A percentile compares a stretch with the other conserved stretches of the same genome.
These are phyloP conservation scores for Ophonus ardosiacus DNA, from an alignment of 2,888 invertebrate species.

Conservation along the genomic window DNA sequence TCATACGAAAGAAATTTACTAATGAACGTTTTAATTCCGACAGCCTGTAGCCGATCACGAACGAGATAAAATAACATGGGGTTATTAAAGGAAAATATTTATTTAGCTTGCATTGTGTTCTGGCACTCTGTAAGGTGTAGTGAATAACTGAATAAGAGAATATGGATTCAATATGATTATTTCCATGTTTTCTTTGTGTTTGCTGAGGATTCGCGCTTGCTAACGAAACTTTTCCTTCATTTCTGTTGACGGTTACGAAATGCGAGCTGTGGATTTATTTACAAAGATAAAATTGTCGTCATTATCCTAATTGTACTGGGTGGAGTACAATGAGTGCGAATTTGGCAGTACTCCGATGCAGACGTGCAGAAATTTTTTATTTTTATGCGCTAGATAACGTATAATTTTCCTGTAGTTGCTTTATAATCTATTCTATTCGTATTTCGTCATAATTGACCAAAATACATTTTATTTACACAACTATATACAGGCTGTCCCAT, in stretches of 20 bases:
- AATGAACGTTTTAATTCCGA: background rate
- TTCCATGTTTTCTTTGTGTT: slow-evolving; percentile 55
- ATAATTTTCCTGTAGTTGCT: background rate
- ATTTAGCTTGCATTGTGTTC: slow-evolving; percentile 19
- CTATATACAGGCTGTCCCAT: no score
- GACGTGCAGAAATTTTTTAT: background rate
- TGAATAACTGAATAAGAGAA: slow-evolving; percentile 29
- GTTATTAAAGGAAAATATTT: slow-evolving; percentile 47
- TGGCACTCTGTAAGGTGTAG: background rate
- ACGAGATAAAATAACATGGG: background rate
- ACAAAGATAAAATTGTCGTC: slow-evolving; percentile 58
- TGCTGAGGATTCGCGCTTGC: background rate
- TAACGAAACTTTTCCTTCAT: slow-evolving; percentile 46
- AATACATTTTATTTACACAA: no score
- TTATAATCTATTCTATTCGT: background rate
- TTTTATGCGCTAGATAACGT: background rate
- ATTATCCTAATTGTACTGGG: slow-evolving; percentile 52
- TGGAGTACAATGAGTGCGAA: slow-evolving; percentile 37
- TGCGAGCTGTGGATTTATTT: slow-evolving; percentile 36
- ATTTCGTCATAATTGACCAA: background rate
- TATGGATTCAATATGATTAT: slow-evolving; percentile 41
- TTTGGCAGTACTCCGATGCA: slow-evolving; percentile 30
- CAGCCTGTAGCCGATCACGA: background rate
- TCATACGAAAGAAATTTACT: background rate
- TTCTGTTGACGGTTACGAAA: background rate